Base-by-base conservation (phyloP, 2,113 vertebrate species). In the Electrona antarctica region DNA sequence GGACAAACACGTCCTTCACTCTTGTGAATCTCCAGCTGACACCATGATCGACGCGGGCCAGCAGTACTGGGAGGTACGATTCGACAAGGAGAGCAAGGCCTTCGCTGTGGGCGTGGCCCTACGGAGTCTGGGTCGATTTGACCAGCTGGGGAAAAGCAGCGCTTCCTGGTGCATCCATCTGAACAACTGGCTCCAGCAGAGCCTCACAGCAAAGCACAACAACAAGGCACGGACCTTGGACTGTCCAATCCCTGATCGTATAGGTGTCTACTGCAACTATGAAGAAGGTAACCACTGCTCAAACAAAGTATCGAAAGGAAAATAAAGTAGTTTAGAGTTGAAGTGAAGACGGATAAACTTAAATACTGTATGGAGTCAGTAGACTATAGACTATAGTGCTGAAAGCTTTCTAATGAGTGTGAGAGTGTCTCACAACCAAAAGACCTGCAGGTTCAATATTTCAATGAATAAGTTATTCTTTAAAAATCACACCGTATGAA, bases 161-260 rank as follows among this genome's bases (percentile, higher is more conserved):
- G 94, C 96, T 0, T 98, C 97, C 54, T 99, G 97, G 97, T 98
- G 97, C 90, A 92, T 99, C 76, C 96, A 99, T 66, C 93, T 97
- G 68, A 98, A 98, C 93, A 98, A 98, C 93, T 98, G 97, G 97
- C 94, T 98, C 60, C 97, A 98, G 92, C 95, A 97, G 94, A 97
- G 95, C 90, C 96, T 98, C 90, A 96, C 95, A 0, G 97, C 97
- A 82, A 99, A 99, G 86, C 96, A 99, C 67, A 96, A 95, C 92
- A 99, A 99, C 95, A 98, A 98, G 88, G 96, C 95, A 52, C 96
- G 96, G 58, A 91, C 89, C 9, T 93, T 99, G 79, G 97, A 98
- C 4, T 93, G 94, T 33, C 81, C 94, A 0, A 95, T 96, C 78
- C 97, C 97, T 0, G 94, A 93, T 87, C 93, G 94, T 73, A 93